A percentile compares a stretch with the other conserved stretches of the same genome.
Conservation (phyloP, 2,888 invertebrate species). For the Therioaphis trifolii region DNA sequence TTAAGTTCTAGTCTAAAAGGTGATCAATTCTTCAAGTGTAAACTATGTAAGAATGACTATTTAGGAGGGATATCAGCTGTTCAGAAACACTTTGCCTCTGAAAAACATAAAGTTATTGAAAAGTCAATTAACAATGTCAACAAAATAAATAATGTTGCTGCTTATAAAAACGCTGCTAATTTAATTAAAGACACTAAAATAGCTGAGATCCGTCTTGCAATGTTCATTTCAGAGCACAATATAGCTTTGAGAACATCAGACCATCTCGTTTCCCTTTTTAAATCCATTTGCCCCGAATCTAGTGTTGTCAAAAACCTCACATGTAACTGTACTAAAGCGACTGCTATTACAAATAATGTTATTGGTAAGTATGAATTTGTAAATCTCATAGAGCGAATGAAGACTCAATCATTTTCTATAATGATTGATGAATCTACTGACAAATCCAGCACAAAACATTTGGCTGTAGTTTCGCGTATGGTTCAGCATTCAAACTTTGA, state of each 20-base stretch:
- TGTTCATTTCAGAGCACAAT: conserved; percentile 12
- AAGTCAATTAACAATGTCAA: not conserved
- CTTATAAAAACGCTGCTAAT: not conserved
- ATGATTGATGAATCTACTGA: no score
- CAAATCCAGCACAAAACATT: no score
- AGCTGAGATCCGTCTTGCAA: not conserved
- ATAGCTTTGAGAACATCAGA: not conserved
- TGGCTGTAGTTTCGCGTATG: no score
- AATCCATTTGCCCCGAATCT: not conserved
- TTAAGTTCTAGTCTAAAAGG: no score
- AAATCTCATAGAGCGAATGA: no score
- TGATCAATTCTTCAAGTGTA: no score
- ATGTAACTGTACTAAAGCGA: conserved; percentile 62
- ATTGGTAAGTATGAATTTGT: no score
- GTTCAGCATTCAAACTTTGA: no score
- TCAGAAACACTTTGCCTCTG: not conserved
- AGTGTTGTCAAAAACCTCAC: conserved; percentile 27
- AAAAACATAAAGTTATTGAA: not conserved
- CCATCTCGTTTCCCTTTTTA: not conserved
- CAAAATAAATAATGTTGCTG: not conserved
- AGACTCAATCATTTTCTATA: no score
- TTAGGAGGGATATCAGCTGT: not conserved
- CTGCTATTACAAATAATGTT: conserved; percentile 64
- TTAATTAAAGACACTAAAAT: conserved; percentile 1
- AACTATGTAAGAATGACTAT: no score